Evolutionary conservation across 2,113 vertebrate species (phyloP).

Genomic region (Psilopogon haemacephalus): DNA sequence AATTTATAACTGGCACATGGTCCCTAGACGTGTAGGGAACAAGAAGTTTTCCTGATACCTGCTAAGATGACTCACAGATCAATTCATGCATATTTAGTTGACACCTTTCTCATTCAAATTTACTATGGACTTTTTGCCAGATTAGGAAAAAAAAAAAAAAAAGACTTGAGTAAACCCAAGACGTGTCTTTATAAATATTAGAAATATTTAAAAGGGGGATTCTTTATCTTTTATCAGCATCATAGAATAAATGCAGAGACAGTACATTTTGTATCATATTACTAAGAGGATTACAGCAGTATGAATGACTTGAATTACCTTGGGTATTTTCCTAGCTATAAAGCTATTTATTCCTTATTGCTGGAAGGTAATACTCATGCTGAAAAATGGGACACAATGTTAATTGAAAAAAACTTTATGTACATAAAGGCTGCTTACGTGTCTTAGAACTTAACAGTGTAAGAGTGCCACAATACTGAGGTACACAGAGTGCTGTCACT

Average conservation of each 20-base stretch:
- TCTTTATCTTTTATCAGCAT: constrained; percentile 34
- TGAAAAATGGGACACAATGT: constrained; percentile 64
- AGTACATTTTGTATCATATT: constrained; percentile 11
- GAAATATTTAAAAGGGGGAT: constrained; percentile 40
- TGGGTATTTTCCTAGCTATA: constrained; percentile 57
- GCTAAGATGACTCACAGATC: constrained; percentile 2
- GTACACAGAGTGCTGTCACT: constrained; percentile 17
- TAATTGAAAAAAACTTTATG: constrained; percentile 54
- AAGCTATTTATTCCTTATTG: constrained; percentile 56
- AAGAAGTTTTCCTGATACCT: not conserved
- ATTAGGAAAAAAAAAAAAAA: constrained; percentile 28
- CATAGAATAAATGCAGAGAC: constrained; percentile 38
- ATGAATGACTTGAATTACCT: constrained; percentile 68
- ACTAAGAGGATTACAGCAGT: constrained; percentile 22
- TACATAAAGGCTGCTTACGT: constrained; percentile 60
- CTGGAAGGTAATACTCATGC: constrained; percentile 67
- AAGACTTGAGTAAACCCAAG: constrained; percentile 37
- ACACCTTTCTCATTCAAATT: constrained; percentile 23
- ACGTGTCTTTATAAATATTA: constrained; percentile 62
- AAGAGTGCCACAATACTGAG: not conserved
- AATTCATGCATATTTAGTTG: not conserved
- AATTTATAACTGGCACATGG: not conserved
- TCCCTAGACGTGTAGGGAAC: not conserved
- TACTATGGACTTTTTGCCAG: constrained; percentile 36
- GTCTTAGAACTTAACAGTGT: constrained; percentile 44